Percentiles rank a stretch among this genome's conserved stretches.
Conservation (phyloP, 2,797 vertebrate species). For the Falco cherrug region DNA sequence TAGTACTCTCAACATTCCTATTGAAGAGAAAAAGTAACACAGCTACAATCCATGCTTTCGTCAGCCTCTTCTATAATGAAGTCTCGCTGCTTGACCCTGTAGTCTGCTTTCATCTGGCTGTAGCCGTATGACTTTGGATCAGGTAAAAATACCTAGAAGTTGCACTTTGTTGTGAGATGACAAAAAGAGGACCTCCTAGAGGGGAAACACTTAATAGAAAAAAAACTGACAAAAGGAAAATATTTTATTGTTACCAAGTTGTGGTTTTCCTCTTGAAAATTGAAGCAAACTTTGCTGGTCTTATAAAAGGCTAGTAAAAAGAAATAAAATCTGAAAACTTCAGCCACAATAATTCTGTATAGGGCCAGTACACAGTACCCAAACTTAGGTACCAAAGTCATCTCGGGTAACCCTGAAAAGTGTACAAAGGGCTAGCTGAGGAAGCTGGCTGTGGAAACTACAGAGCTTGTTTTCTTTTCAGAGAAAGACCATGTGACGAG, state of each 20-base stretch:
- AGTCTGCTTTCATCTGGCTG: neutral
- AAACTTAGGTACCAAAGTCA: neutral
- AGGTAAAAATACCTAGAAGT: neutral
- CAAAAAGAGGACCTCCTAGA: neutral
- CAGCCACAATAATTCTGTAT: neutral
- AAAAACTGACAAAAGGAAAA: neutral
- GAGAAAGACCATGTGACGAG: neutral
- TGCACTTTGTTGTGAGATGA: neutral
- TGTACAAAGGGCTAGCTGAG: neutral
- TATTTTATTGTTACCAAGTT: neutral
- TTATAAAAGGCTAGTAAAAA: neutral
- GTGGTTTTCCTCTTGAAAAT: neutral
- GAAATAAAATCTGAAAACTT: neutral
- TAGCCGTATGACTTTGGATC: neutral
- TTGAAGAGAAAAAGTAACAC: neutral
- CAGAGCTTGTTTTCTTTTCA: neutral
- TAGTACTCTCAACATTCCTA: neutral
- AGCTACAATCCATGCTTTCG: neutral
- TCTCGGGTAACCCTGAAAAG: neutral
- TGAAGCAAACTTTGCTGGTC: neutral
- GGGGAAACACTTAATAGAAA: neutral
- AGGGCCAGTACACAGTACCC: neutral
- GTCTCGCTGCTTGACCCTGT: neutral
- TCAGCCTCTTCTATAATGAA: neutral
- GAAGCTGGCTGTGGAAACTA: neutral